These are phyloP conservation scores for Hyla sarda DNA, from an alignment of 2,113 vertebrate species.

Conservation along the genomic window DNA sequence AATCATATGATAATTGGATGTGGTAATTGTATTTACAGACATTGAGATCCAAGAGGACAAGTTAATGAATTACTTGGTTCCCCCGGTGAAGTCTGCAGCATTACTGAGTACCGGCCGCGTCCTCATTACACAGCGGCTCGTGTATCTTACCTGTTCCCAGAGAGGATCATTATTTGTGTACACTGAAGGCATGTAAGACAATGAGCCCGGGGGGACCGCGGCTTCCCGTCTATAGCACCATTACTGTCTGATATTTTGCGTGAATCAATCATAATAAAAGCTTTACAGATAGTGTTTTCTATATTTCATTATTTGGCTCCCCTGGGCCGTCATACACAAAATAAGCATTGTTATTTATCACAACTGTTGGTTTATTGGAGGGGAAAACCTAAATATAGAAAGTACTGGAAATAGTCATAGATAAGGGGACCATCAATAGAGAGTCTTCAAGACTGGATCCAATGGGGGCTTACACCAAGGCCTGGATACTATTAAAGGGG, in stretches of 20 bases:
- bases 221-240: constrained; percentile 7
- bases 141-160: constrained; percentile 39
- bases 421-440: neutral
- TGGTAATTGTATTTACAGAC: neutral
- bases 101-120: constrained; percentile 26
- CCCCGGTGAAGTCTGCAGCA: constrained; percentile 36
- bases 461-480: too few species aligned
- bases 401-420: neutral
- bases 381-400: neutral
- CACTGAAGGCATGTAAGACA: constrained; percentile 42
- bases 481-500: too few species aligned
- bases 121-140: constrained; percentile 42
- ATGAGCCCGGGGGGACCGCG: constrained; percentile 1
- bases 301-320: constrained; percentile 20
- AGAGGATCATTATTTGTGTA: constrained; percentile 46
- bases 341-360: neutral
- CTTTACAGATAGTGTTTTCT: neutral
- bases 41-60: neutral
- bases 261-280: constrained; percentile 40
- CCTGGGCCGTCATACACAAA: neutral
- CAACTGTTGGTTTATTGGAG: neutral
- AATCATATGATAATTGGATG: neutral
- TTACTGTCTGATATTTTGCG: constrained; percentile 14
- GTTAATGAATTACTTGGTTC: constrained; percentile 47
- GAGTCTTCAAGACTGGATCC: too few species aligned